Conservation (phyloP, 2,113 vertebrate genomes). For the Cygnus atratus region DNA sequence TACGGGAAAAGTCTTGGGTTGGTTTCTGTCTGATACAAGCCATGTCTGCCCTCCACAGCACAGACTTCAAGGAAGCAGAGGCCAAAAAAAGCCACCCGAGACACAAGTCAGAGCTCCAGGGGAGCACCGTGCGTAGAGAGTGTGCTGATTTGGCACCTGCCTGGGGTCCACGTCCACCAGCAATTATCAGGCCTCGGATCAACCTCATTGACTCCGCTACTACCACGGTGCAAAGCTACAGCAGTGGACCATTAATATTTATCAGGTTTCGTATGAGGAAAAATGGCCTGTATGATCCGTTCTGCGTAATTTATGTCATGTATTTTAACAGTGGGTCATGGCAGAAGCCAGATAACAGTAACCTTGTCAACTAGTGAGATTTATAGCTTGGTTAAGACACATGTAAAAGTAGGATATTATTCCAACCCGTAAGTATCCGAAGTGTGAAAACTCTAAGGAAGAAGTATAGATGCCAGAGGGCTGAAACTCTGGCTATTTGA, state of each 20-base stretch:
- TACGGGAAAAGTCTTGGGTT: neutral
- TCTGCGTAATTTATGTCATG: constrained; percentile 65
- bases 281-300: constrained; percentile 44
- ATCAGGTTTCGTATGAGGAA: constrained; percentile 54
- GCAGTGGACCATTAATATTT: constrained; percentile 67
- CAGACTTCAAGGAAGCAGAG: neutral
- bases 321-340: constrained; percentile 57
- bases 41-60: fast-evolving
- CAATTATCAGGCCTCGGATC: constrained; percentile 32
- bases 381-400: constrained; percentile 46
- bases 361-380: constrained; percentile 59
- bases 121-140: neutral
- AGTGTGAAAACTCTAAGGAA: constrained; percentile 1
- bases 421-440: neutral
- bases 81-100: neutral
- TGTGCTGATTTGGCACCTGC: neutral
- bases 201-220: constrained; percentile 62
- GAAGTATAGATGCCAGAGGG: neutral
- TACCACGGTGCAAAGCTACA: neutral
- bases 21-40: neutral
- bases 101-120: neutral
- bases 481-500: neutral
- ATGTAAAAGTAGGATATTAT: constrained; percentile 7
- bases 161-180: constrained; percentile 23
- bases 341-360: constrained; percentile 59